Evolutionary conservation across 2,113 vertebrate genomes (phyloP).

Genomic region (Thalassoma bifasciatum): DNA sequence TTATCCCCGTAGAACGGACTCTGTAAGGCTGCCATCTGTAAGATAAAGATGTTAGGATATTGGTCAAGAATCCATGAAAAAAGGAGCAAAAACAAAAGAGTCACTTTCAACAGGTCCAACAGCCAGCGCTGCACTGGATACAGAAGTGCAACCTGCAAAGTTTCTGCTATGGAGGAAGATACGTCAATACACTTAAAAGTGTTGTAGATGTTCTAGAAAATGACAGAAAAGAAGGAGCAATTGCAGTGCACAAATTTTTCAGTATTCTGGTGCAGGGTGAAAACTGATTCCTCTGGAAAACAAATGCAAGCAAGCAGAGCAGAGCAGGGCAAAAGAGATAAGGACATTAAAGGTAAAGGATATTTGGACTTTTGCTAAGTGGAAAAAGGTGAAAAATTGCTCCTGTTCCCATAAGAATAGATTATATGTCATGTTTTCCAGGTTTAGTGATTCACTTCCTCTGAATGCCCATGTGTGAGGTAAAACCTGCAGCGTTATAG

Average conservation of each 20-base stretch:
- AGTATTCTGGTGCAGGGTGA: constrained; percentile 48
- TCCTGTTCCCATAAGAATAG: constrained; percentile 32
- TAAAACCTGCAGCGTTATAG: constrained; percentile 20
- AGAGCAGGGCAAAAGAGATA: background rate
- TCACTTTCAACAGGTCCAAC: constrained; percentile 34
- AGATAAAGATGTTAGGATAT: constrained; percentile 49
- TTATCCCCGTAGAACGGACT: constrained; percentile 99
- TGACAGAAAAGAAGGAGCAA: constrained; percentile 1
- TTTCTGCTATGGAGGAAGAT: constrained; percentile 5
- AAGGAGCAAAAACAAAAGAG: background rate
- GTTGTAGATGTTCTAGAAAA: too few species aligned
- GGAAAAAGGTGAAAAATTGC: constrained; percentile 51
- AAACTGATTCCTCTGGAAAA: constrained; percentile 43
- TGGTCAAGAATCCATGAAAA: constrained; percentile 7
- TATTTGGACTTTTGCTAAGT: constrained; percentile 21
- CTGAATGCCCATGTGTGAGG: constrained; percentile 9
- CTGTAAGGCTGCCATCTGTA: constrained; percentile 97
- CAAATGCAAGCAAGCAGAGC: constrained; percentile 43
- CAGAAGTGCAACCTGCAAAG: constrained; percentile 3
- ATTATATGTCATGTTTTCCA: constrained; percentile 20
- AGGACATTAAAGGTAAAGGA: constrained; percentile 13
- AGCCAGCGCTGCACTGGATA: background rate
- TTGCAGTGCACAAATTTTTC: constrained; percentile 23
- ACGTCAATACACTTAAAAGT: too few species aligned
- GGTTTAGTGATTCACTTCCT: constrained; percentile 21